phyloP scores from a whole-genome alignment of 1,140 invertebrate genomes.

The Argopecten irradians region DNA sequence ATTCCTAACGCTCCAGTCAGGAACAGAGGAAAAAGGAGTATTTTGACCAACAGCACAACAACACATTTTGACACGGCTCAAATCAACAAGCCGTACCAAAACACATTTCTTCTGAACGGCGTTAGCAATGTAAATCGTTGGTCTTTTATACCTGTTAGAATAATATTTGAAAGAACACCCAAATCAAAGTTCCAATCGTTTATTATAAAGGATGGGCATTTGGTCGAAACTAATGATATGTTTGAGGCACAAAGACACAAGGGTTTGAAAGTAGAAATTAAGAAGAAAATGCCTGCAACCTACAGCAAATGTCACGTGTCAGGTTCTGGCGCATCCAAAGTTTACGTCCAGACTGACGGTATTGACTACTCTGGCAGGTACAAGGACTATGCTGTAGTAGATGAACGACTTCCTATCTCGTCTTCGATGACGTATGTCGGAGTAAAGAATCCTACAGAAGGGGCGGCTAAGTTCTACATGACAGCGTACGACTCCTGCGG shows the following conservation, averaged over 20 bases:
- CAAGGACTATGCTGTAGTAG: constrained; percentile 37
- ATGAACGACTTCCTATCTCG: constrained; percentile 27
- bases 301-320: constrained; percentile 35
- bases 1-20: background rate
- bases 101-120: constrained; percentile 40
- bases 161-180: constrained; percentile 38
- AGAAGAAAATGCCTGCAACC: constrained; percentile 32
- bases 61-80: background rate
- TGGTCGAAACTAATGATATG: background rate
- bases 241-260: background rate
- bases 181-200: background rate
- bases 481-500: constrained; percentile 50
- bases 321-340: constrained; percentile 35
- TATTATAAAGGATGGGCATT: background rate
- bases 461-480: constrained; percentile 13
- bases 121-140: constrained; percentile 32
- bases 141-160: constrained; percentile 43
- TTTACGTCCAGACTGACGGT: constrained; percentile 42
- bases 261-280: background rate
- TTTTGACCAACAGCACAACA: background rate
- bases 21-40: constrained; percentile 31
- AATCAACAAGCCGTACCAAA: constrained; percentile 38
- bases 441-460: constrained; percentile 33
- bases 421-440: constrained; percentile 34
- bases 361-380: constrained; percentile 48